Conservation (phyloP, 2,113 vertebrate species). For the Otis tarda region DNA sequence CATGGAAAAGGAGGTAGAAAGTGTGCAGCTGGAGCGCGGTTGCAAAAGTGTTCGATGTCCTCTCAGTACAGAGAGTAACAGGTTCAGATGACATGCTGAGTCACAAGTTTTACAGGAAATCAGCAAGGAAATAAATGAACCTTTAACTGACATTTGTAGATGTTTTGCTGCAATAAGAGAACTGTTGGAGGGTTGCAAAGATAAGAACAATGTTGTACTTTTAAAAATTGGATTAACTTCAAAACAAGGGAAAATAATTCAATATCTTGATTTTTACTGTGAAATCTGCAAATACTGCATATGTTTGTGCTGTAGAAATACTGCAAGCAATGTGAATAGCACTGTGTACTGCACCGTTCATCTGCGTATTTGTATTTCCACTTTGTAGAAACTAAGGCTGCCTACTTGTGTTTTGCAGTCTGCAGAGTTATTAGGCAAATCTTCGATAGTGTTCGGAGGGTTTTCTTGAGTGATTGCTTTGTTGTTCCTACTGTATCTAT, state of each 20-base stretch:
- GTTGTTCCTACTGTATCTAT: neutral
- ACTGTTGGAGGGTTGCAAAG: neutral
- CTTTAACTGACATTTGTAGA: constrained; percentile 24
- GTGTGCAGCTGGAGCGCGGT: neutral
- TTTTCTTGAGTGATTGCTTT: neutral
- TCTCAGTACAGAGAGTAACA: constrained; percentile 5
- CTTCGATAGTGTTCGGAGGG: neutral
- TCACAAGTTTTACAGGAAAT: constrained; percentile 51
- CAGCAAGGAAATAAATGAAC: constrained; percentile 40
- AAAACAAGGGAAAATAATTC: neutral
- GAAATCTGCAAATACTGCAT: neutral
- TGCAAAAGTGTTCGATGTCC: constrained; percentile 12
- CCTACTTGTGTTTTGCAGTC: neutral
- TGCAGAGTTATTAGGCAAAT: neutral
- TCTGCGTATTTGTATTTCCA: neutral
- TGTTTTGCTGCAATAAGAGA: neutral
- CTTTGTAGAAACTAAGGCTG: neutral
- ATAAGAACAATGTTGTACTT: neutral
- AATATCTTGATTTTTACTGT: neutral
- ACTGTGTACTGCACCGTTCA: neutral
- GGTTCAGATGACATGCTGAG: constrained; percentile 28
- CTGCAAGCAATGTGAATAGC: neutral
- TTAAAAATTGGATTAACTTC: neutral
- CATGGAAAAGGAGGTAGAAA: neutral
- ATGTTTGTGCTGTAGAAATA: neutral